Evolutionary conservation across 2,888 invertebrate species (phyloP).

Genomic region (Cistogaster globosa): DNA sequence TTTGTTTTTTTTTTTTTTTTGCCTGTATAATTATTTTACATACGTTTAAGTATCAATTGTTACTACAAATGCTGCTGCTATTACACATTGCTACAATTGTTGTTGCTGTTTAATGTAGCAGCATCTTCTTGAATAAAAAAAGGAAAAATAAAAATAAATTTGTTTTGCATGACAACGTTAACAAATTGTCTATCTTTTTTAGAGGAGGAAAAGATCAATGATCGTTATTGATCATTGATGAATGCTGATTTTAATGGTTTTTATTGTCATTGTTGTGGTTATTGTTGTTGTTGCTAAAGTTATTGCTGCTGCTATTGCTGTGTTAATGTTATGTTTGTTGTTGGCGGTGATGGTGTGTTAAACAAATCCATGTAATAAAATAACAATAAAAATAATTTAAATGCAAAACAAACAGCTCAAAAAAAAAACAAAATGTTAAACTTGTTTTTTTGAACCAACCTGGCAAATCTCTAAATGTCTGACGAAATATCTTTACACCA

Average conservation of each 20-base stretch:
- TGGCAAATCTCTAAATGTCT: constrained; percentile 49
- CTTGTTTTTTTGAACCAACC: constrained; percentile 8
- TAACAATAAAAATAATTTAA: constrained; percentile 65
- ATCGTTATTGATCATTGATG: constrained; percentile 70
- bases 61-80: constrained; percentile 25
- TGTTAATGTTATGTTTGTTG: neutral
- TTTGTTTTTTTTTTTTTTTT: neutral
- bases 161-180: constrained; percentile 34
- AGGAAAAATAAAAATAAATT: neutral
- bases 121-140: constrained; percentile 47
- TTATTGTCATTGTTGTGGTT: constrained; percentile 20
- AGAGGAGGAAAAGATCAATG: constrained; percentile 55
- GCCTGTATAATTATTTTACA: constrained; percentile 42
- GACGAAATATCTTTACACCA: constrained; percentile 28
- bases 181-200: constrained; percentile 22
- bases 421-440: constrained; percentile 19
- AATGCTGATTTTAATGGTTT: constrained; percentile 33
- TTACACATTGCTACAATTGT: constrained; percentile 27
- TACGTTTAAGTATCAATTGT: constrained; percentile 28
- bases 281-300: neutral
- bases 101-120: constrained; percentile 46
- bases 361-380: constrained; percentile 60
- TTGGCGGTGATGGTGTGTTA: constrained; percentile 15
- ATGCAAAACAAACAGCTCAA: constrained; percentile 31
- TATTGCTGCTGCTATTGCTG: constrained; percentile 9